Conservation (phyloP, 1,140 invertebrate species). For the Popillia japonica region DNA sequence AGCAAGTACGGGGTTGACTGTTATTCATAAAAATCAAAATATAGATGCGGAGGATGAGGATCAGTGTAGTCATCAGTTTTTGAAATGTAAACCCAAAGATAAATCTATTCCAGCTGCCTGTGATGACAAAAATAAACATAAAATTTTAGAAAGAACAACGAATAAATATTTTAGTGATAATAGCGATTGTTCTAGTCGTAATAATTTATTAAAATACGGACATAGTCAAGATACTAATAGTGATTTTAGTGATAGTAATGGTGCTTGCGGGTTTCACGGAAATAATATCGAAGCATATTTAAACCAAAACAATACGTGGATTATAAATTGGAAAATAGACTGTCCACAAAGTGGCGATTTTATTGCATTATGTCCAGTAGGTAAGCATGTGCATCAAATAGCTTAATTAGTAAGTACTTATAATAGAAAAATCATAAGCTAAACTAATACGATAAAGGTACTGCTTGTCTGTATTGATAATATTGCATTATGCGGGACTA, state of each 20-base stretch:
- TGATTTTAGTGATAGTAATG: constrained; percentile 15
- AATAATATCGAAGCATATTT: constrained; percentile 15
- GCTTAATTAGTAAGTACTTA: too few species aligned
- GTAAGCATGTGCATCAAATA: not conserved
- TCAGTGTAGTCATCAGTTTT: constrained; percentile 31
- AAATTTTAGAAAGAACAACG: constrained; percentile 35
- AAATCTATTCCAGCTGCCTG: constrained; percentile 27
- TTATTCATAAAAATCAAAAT: not conserved
- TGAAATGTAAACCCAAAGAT: constrained; percentile 40
- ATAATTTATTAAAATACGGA: constrained; percentile 25
- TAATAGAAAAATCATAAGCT: too few species aligned
- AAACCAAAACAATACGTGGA: constrained; percentile 8
- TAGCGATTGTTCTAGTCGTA: constrained; percentile 37
- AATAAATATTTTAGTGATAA: constrained; percentile 36
- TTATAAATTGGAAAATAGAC: constrained; percentile 34
- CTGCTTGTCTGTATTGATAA: too few species aligned
- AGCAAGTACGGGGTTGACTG: not conserved
- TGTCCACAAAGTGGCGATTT: constrained; percentile 21
- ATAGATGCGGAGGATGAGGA: not conserved
- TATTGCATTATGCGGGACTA: too few species aligned
- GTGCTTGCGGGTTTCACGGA: constrained; percentile 9
- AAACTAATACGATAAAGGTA: too few species aligned
- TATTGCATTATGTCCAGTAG: constrained; percentile 13
- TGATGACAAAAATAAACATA: constrained; percentile 38
- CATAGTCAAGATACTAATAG: not conserved